phyloP scores from a whole-genome alignment of 35 echinoderm and acorn worm species.

The Lytechinus variegatus region DNA sequence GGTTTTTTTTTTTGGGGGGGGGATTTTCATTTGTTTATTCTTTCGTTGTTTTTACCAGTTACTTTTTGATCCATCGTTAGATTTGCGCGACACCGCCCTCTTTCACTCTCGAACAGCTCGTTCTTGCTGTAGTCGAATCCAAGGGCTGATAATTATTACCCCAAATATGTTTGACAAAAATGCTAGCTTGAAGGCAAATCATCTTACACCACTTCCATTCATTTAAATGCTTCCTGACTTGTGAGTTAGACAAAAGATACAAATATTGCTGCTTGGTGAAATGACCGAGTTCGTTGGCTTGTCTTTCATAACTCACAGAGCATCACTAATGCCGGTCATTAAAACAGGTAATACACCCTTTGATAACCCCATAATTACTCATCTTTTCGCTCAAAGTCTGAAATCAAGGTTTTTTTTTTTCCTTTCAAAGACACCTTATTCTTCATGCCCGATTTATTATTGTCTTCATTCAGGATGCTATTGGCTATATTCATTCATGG shows the following conservation, averaged over 20 bases:
- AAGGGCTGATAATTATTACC: no score
- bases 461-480: neutral
- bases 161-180: neutral
- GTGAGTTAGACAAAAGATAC: neutral
- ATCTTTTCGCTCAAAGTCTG: neutral
- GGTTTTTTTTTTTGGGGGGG: no score
- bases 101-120: no score
- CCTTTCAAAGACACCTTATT: neutral
- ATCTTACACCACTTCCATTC: neutral
- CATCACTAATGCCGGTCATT: neutral
- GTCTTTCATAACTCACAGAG: neutral
- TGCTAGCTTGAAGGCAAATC: neutral
- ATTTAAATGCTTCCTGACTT: neutral
- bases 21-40: no score
- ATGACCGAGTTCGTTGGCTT: neutral
- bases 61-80: no score
- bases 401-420: neutral
- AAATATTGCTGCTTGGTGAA: neutral
- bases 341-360: neutral
- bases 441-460: neutral
- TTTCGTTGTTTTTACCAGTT: no score
- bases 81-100: no score
- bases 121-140: no score
- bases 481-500: neutral
- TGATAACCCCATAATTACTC: neutral